A percentile compares a stretch with the other conserved stretches of the same genome.
These are phyloP conservation scores for Haliclona indistincta DNA, from an alignment of 37 sponge, comb jelly and placozoan species.

Conservation along the genomic window DNA sequence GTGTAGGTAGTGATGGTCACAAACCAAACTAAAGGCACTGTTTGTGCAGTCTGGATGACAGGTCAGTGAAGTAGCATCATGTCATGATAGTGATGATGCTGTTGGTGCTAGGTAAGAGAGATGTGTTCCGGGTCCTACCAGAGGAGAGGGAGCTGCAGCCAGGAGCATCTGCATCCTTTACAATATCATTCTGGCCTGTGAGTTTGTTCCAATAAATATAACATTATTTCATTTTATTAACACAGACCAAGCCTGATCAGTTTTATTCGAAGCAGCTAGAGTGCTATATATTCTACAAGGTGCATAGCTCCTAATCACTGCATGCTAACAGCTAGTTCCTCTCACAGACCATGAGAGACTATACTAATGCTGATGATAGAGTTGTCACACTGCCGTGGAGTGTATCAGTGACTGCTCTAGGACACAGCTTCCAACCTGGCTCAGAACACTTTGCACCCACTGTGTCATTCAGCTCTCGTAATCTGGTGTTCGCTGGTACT, in stretches of 20 bases:
- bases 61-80: conserved; percentile 21
- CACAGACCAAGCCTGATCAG: conserved; percentile 56
- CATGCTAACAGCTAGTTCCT: background rate
- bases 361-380: conserved; percentile 16
- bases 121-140: conserved; percentile 64
- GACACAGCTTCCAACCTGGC: conserved; percentile 75
- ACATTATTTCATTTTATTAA: background rate
- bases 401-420: conserved; percentile 56
- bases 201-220: background rate
- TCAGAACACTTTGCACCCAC: conserved; percentile 69
- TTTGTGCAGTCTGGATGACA: conserved; percentile 66
- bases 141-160: conserved; percentile 68
- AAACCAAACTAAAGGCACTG: conserved; percentile 71
- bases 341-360: conserved; percentile 25
- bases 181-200: conserved; percentile 76
- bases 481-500: conserved; percentile 68
- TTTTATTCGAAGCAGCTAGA: conserved; percentile 66
- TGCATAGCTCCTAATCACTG: conserved; percentile 1
- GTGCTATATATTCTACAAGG: conserved; percentile 86
- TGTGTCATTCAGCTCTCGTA: conserved; percentile 15
- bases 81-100: background rate
- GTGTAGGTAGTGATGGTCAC: conserved; percentile 51
- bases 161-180: conserved; percentile 66
- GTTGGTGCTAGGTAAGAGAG: conserved; percentile 15
- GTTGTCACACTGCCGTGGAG: conserved; percentile 85